Evolutionary conservation across 1,140 invertebrate species (phyloP).

Genomic region (Zaprionus lachaisei): DNA sequence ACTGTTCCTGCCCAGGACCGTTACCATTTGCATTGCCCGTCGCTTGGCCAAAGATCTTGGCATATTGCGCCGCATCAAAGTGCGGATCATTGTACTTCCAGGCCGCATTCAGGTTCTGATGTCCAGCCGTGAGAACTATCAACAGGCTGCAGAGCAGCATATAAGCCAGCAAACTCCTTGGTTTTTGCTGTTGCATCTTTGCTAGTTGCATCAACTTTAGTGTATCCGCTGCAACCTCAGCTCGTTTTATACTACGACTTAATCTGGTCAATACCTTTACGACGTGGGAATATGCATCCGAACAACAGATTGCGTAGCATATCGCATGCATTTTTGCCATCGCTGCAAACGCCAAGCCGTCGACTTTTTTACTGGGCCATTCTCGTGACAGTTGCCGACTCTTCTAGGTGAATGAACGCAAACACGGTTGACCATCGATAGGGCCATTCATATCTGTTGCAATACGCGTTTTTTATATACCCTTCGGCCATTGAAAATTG

Average conservation of each 20-base stretch:
- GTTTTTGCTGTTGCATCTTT: slow-evolving; percentile 6
- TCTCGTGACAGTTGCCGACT: not conserved
- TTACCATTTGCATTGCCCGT: slow-evolving; percentile 18
- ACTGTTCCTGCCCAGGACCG: not conserved
- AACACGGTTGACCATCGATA: not conserved
- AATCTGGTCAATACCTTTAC: not conserved
- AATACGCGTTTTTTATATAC: too few species aligned
- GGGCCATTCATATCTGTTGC: not conserved
- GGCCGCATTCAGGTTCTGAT: slow-evolving; percentile 14
- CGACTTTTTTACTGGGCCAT: not conserved
- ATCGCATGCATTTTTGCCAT: slow-evolving; percentile 16
- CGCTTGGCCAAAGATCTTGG: slow-evolving; percentile 44
- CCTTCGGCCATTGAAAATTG: too few species aligned
- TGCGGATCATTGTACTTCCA: slow-evolving; percentile 34
- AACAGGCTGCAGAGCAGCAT: not conserved
- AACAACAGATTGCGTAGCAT: not conserved
- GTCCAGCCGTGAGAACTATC: not conserved
- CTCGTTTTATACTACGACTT: slow-evolving; percentile 17
- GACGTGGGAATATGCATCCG: slow-evolving; percentile 36
- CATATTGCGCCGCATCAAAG: slow-evolving; percentile 47
- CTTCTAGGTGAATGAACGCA: slow-evolving; percentile 19
- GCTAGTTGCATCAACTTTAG: not conserved
- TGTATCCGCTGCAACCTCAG: not conserved
- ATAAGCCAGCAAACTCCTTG: not conserved
- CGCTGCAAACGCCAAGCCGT: not conserved